Base-by-base conservation (phyloP, 1,140 invertebrate species). In the Bathynomus jamesi region DNA sequence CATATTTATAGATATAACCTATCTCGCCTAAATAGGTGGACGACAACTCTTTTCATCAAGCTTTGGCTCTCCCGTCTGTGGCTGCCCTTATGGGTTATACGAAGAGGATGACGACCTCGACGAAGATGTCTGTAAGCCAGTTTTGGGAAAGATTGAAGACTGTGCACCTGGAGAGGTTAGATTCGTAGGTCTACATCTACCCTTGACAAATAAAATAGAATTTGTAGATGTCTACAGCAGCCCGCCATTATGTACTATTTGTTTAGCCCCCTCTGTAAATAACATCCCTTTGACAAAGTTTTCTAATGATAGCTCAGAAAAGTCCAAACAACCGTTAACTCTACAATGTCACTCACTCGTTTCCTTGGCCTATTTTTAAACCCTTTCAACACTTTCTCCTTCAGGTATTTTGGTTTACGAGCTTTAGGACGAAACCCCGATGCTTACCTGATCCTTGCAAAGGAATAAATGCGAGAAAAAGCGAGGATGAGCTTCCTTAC, bases 31-130 rank as follows among this genome's bases (percentile, higher is more conserved):
- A n/a, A n/a, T n/a, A 70, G 69, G 27, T 31, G 69, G 69, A 4
- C 60, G 69, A 27, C 60, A 32, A 25, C 69, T 70, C 21, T 70
- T 70, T 62, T 63, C 69, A 29, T 64, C 69, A 24, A 61, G 69
- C 28, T 70, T 70, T 31, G 69, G 69, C 17, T 60, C 69, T 30
- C 69, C 69, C 28, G 69, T 70, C 28, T 70, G 69, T 24, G 69
- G 61, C 2, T 70, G 69, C 29, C 61, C 62, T 61, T 40, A 70
- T 29, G 69, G 69, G n/a, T 40, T 53, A 25, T 70, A 70, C 29
- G 69, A 70, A 25, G 61, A 24, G 13, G 61, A 63, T 17, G 11
- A 10, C 2, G 61, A 63, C 24, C 61, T 63, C 1, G 61, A 63
- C 24, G 61, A 63, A 25, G 61, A 63, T 63, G 61, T 63, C 24